Conservation (phyloP, 2,888 invertebrate genomes). For the Pharmacophagus antenor region DNA sequence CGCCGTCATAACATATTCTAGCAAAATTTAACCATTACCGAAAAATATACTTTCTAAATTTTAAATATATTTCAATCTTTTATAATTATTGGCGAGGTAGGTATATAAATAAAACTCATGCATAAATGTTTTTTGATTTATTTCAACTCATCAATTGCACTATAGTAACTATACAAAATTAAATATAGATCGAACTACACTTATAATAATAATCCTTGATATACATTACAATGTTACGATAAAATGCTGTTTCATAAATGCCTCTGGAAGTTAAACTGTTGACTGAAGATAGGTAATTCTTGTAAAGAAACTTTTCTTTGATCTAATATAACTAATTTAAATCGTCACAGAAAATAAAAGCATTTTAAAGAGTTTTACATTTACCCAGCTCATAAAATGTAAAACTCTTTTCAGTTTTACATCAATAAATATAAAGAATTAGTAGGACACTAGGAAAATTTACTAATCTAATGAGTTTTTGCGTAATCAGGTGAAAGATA, state of each 20-base stretch:
- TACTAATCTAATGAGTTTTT: background rate
- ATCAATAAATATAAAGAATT: background rate
- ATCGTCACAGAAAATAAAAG: background rate
- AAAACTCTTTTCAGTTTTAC: slow-evolving; percentile 59
- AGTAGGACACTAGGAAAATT: background rate
- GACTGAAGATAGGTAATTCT: slow-evolving; percentile 27
- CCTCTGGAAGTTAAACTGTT: slow-evolving; percentile 27
- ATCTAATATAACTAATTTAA: background rate
- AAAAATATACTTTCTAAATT: too few species aligned
- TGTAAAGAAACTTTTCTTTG: background rate
- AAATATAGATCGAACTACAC: slow-evolving; percentile 66
- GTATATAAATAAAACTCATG: background rate
- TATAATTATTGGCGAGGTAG: background rate
- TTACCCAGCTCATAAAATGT: slow-evolving; percentile 77
- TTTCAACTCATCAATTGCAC: slow-evolving; percentile 75
- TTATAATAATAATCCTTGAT: slow-evolving; percentile 42
- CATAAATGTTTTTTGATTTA: slow-evolving; percentile 63
- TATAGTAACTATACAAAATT: slow-evolving; percentile 75
- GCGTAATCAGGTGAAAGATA: background rate
- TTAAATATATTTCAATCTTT: too few species aligned
- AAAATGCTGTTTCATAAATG: slow-evolving; percentile 38
- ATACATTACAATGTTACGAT: slow-evolving; percentile 26
- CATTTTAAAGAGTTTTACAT: slow-evolving; percentile 60
- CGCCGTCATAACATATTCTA: too few species aligned
- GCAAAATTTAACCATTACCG: too few species aligned